Evolutionary conservation across 2,113 vertebrate species (phyloP), one percentile per base, ranked within the genome.

Genomic region (Anarhynchus alexandrinus): DNA sequence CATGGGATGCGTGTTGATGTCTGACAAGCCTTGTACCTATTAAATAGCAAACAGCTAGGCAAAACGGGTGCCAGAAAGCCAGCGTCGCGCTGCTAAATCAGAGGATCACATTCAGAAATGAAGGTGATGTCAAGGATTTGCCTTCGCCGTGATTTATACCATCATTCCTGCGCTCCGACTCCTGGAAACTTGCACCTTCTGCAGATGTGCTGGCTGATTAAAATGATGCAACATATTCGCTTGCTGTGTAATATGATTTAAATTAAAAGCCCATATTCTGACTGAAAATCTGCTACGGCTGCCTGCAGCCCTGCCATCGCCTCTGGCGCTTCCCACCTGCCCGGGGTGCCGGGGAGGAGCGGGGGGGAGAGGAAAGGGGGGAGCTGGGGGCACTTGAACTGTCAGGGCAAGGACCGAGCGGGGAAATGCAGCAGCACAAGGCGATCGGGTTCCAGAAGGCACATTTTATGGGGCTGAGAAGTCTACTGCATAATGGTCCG

Each of bases 171-270:
- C 0, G 3, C 86, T 82, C 80, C 22, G 77, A 72, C 95, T 97
- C 91, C 84, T 8, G 89, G 95, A 97, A 94, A 95, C 84, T 82
- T 94, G 95, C 93, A 95, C 93, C 94, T 93, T 77, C 81, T 83
- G 96, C 95, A 96, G 93, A 97, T 95, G 89, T 87, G 57, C 91
- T 5, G 65, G 40, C 77, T 80, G 93, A 97, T 96, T 95, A 95
- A 73, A 79, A 16, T 96, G 95, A 96, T 58, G 91, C 94, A 97
- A 97, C 49, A 0, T 25, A 14, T 9, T 58, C 16, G 5, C 86
- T 13, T 4, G 77, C 90, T 92, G 86, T 55, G 88, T 71, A 62
- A 96, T 29, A 12, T 2, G 38, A 69, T 51, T 73, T 51, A 17
- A 91, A 89, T 95, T 82, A 67, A 29, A 70, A 82, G 59, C 49